Evolutionary conservation across 1,140 invertebrate genomes (phyloP).

Genomic region (Drosophila equinoxialis): DNA sequence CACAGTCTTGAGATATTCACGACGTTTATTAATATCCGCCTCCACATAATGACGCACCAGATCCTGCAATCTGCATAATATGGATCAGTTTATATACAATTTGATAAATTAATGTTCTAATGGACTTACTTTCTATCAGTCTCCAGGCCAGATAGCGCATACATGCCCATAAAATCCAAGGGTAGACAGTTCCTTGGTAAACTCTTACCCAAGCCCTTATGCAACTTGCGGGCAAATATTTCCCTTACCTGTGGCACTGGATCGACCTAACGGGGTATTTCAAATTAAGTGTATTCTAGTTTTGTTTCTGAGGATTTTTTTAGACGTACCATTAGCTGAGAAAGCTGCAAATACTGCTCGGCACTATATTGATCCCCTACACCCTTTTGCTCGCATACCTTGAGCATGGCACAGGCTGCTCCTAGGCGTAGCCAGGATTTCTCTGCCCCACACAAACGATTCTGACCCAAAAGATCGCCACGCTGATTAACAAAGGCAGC

Average conservation of each 20-base stretch:
- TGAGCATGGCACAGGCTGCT: conserved; percentile 97
- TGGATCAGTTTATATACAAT: background rate
- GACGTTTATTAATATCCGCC: conserved; percentile 92
- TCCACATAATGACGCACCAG: conserved; percentile 75
- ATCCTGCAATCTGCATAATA: conserved; percentile 59
- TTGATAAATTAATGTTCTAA: background rate
- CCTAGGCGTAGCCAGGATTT: conserved; percentile 95
- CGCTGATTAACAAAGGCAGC: conserved; percentile 95
- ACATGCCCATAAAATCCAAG: conserved; percentile 98
- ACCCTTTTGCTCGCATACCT: conserved; percentile 97
- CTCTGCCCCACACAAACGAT: conserved; percentile 90
- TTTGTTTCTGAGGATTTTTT: conserved; percentile 51
- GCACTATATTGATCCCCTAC: conserved; percentile 97
- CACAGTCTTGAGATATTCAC: conserved; percentile 95
- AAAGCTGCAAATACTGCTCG: conserved; percentile 97
- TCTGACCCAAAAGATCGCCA: conserved; percentile 91
- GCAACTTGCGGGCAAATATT: conserved; percentile 94
- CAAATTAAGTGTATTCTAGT: background rate
- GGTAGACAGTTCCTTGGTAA: conserved; percentile 95
- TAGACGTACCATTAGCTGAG: conserved; percentile 90
- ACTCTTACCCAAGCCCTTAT: conserved; percentile 92
- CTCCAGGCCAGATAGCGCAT: conserved; percentile 94
- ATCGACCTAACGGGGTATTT: conserved; percentile 87
- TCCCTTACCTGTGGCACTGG: conserved; percentile 93
- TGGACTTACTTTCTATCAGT: conserved; percentile 86